phyloP scores from a whole-genome alignment of 1,140 invertebrate species.

The Drosophila pseudoobscura region DNA sequence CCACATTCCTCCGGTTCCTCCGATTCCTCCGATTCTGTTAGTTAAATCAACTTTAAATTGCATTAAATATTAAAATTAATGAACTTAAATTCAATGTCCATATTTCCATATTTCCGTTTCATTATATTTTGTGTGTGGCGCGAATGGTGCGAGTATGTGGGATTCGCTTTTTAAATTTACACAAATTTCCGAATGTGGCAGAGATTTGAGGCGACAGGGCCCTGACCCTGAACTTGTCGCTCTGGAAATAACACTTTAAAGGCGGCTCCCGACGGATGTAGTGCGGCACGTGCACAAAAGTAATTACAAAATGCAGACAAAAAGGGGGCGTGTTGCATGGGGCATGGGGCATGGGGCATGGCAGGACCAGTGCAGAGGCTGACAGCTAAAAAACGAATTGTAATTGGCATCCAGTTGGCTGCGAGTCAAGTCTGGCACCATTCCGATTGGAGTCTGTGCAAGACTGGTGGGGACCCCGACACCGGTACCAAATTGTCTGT shows the following conservation, averaged over 20 bases:
- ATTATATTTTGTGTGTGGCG: neutral
- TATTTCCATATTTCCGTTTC: constrained; percentile 16
- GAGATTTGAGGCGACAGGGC: constrained; percentile 16
- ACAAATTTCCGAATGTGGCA: constrained; percentile 8
- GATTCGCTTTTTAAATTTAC: no score
- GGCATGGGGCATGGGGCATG: constrained; percentile 24
- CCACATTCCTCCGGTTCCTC: neutral
- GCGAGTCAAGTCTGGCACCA: constrained; percentile 41
- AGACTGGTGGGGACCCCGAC: constrained; percentile 2
- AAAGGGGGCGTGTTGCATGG: constrained; percentile 24
- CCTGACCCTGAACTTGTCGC: constrained; percentile 64
- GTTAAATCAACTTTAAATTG: constrained; percentile 56
- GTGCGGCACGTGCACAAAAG: constrained; percentile 65
- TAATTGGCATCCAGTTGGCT: constrained; percentile 67
- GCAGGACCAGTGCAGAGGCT: constrained; percentile 45
- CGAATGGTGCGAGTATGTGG: no score
- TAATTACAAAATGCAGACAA: constrained; percentile 71
- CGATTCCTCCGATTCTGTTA: constrained; percentile 23
- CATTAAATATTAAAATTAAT: constrained; percentile 66
- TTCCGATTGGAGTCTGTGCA: neutral
- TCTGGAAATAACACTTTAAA: constrained; percentile 42
- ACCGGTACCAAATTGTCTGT: constrained; percentile 5
- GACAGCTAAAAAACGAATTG: constrained; percentile 68
- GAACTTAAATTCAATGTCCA: constrained; percentile 35
- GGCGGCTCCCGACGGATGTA: constrained; percentile 16